A percentile compares a stretch with the other conserved stretches of the same genome.
These are phyloP conservation scores for Fragum whitleyi DNA, from an alignment of 2,888 invertebrate genomes.

Conservation along the genomic window DNA sequence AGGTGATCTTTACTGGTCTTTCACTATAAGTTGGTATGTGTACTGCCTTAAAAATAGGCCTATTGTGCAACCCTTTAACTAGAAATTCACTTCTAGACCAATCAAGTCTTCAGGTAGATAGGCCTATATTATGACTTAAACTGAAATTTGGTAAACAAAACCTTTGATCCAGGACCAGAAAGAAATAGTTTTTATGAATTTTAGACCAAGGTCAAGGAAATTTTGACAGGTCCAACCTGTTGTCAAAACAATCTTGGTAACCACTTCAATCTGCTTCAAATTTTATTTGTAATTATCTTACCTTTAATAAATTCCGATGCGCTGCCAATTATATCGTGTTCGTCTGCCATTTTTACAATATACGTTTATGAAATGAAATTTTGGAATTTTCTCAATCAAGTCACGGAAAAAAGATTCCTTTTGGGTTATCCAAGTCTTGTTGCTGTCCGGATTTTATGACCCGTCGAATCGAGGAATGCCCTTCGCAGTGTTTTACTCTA, in stretches of 20 bases:
- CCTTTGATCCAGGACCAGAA: too few relatives aligned
- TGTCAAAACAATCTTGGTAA: constrained; percentile 21
- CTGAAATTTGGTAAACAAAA: too few relatives aligned
- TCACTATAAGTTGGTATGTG: too few relatives aligned
- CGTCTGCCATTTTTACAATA: constrained; percentile 80
- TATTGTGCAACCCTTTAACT: too few relatives aligned
- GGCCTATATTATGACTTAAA: too few relatives aligned
- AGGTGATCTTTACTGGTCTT: too few relatives aligned
- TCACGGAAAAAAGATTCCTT: neutral
- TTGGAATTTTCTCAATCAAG: neutral
- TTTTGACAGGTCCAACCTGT: constrained; percentile 25
- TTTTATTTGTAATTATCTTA: constrained; percentile 61
- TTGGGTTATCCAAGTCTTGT: neutral
- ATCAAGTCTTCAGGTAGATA: too few relatives aligned
- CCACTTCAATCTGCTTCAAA: neutral
- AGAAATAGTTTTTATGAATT: too few relatives aligned
- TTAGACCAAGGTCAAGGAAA: constrained; percentile 19
- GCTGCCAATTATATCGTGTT: constrained; percentile 84
- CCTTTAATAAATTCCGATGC: constrained; percentile 85
- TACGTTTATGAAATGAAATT: neutral
- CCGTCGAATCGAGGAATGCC: neutral
- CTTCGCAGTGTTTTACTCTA: neutral
- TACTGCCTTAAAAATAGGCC: too few relatives aligned
- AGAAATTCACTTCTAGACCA: too few relatives aligned
- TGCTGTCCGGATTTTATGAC: neutral